Percentiles rank a stretch among this genome's conserved stretches.
phyloP scores from a whole-genome alignment of 2,888 invertebrate genomes.

The Drosophila tanythrix region DNA sequence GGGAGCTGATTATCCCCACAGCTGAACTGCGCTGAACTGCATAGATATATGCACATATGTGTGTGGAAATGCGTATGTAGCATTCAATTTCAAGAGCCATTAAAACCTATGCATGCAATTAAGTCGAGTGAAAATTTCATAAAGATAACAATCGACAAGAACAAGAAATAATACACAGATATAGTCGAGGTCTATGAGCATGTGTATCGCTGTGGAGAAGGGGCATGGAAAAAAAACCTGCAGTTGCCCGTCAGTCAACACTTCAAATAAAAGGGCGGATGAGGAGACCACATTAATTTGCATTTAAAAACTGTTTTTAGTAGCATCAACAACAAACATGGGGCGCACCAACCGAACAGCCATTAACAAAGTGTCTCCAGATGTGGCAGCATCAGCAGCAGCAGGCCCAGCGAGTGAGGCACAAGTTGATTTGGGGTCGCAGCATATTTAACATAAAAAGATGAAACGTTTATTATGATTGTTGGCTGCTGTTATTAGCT shows the following conservation, averaged over 20 bases:
- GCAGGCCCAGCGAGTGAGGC: slow-evolving; percentile 18
- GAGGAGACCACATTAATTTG: slow-evolving; percentile 75
- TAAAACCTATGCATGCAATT: slow-evolving; percentile 79
- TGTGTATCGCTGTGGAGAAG: slow-evolving; percentile 5
- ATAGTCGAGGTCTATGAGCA: slow-evolving; percentile 26
- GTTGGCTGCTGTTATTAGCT: slow-evolving; percentile 72
- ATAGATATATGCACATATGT: background rate
- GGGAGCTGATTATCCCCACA: slow-evolving; percentile 36
- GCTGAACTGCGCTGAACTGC: slow-evolving; percentile 12
- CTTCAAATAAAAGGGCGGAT: slow-evolving; percentile 75
- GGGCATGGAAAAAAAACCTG: slow-evolving; percentile 39
- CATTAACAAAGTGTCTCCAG: slow-evolving; percentile 80
- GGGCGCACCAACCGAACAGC: slow-evolving; percentile 37
- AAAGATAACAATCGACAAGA: slow-evolving; percentile 80
- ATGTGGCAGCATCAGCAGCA: slow-evolving; percentile 53
- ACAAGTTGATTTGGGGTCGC: slow-evolving; percentile 63
- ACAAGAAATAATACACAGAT: slow-evolving; percentile 68
- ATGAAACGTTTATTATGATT: slow-evolving; percentile 80
- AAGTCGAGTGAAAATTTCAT: slow-evolving; percentile 80
- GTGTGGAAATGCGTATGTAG: background rate
- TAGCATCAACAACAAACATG: slow-evolving; percentile 74
- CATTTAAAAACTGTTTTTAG: slow-evolving; percentile 80
- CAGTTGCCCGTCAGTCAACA: slow-evolving; percentile 71
- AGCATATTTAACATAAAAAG: slow-evolving; percentile 76
- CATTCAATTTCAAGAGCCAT: slow-evolving; percentile 79